Evolutionary conservation across 2,113 vertebrate genomes (phyloP), one percentile per base, ranked within the genome.

Genomic region (Nerophis ophidion): DNA sequence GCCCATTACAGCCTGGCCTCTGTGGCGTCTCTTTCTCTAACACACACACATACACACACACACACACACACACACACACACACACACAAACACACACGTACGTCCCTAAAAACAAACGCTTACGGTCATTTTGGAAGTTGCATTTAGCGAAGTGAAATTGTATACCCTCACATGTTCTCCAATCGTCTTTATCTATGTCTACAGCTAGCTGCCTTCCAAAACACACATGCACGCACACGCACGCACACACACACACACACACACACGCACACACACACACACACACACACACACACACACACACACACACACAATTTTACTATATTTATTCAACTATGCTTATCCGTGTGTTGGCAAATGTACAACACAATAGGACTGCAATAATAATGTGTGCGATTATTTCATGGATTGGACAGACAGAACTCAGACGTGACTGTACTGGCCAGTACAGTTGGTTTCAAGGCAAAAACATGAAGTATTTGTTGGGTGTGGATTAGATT

Each of bases 1-100:
- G 55, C 59, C 66, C 68, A 73, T 78, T 73, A 76, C 67, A 70
- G 72, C 63, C 49, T 52, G 68, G 53, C 70, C 62, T 68, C 52
- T 66, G 42, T 57, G 49, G 53, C 56, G n/a, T 68, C 69, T 65
- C 52, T 54, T 14, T 53, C 40, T 40, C 52, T 8, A 33, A 46
- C 52, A 46, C 33, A 48, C 38, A 65, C 19, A 16, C 26, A 42
- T 33, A 61, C 51, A 17, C 52, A 16, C 26, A 42, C 38, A 61
- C 51, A 17, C 52, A 16, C 26, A 42, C 38, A 61, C 51, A 17
- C 52, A n/a, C n/a, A 46, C 52, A 45, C 33, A 47, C 38, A 65
- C 19, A 19, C 19, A 66, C 47, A 48, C 48, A 33, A 10, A 16
- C 26, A 42, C 38, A 61, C 51, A 17, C 52, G 46, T 48, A 46